Conservation (phyloP, 1,140 invertebrate species). For the Helicoverpa armigera region DNA sequence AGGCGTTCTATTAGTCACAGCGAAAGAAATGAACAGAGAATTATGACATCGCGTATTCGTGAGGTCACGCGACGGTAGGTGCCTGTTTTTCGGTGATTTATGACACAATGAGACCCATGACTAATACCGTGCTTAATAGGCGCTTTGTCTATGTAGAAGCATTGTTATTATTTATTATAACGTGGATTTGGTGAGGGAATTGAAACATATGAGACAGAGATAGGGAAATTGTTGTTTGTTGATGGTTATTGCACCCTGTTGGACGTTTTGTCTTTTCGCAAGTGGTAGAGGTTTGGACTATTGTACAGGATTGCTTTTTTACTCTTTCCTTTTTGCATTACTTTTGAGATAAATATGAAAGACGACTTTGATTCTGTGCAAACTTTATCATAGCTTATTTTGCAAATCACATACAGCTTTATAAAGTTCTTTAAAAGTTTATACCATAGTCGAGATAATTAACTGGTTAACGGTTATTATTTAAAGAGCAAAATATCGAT, state of each 20-base stretch:
- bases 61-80: conserved; percentile 73
- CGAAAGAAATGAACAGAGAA: conserved; percentile 77
- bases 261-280: conserved; percentile 18
- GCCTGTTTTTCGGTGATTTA: conserved; percentile 83
- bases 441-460: too few relatives aligned
- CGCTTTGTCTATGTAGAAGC: conserved; percentile 53
- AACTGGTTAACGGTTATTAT: too few relatives aligned
- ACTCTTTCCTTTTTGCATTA: background rate
- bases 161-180: conserved; percentile 46
- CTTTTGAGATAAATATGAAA: background rate
- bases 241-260: conserved; percentile 26
- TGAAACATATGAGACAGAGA: conserved; percentile 41
- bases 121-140: conserved; percentile 61
- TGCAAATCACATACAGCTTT: too few relatives aligned
- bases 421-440: too few relatives aligned
- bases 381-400: too few relatives aligned
- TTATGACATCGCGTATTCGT: conserved; percentile 81
- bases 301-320: background rate
- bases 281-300: conserved; percentile 1
- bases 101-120: conserved; percentile 64
- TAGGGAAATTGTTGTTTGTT: conserved; percentile 33
- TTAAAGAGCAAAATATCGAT: too few relatives aligned
- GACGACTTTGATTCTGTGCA: too few relatives aligned
- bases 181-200: conserved; percentile 41
- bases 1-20: conserved; percentile 75